A percentile compares a stretch with the other conserved stretches of the same genome.
These are phyloP conservation scores for Leptinotarsa peninsularis DNA, from an alignment of 2,888 invertebrate species.

Conservation along the genomic window DNA sequence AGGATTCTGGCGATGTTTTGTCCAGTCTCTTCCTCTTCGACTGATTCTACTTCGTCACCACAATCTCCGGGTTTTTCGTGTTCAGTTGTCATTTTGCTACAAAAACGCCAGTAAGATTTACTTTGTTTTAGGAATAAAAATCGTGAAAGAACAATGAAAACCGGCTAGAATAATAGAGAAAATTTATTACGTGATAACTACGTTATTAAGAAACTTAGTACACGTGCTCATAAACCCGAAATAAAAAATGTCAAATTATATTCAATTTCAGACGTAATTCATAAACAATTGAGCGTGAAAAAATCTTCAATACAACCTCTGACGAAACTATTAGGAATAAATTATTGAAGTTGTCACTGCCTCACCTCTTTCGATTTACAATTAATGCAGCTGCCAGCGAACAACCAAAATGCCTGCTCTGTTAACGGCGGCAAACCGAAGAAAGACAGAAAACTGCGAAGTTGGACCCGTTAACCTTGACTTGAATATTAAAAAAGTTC, in stretches of 20 bases:
- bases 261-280: constrained; percentile 40
- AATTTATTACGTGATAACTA: background rate
- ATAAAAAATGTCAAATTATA: constrained; percentile 44
- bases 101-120: constrained; percentile 20
- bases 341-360: constrained; percentile 19
- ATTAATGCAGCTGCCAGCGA: constrained; percentile 6
- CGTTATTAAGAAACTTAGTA: constrained; percentile 26
- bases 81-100: constrained; percentile 73
- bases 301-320: constrained; percentile 10
- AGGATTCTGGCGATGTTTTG: constrained; percentile 65
- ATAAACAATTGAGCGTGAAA: constrained; percentile 33
- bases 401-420: constrained; percentile 31
- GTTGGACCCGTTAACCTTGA: background rate
- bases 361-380: constrained; percentile 33
- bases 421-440: constrained; percentile 45
- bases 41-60: constrained; percentile 76
- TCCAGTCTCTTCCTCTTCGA: constrained; percentile 69
- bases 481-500: background rate
- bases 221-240: constrained; percentile 46
- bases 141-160: background rate
- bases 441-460: constrained; percentile 41
- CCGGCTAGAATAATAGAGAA: background rate
- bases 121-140: background rate
- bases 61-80: constrained; percentile 74
- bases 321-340: constrained; percentile 17